Conservation (phyloP, 2,113 vertebrate genomes). For the Phalacrocorax carbo region DNA sequence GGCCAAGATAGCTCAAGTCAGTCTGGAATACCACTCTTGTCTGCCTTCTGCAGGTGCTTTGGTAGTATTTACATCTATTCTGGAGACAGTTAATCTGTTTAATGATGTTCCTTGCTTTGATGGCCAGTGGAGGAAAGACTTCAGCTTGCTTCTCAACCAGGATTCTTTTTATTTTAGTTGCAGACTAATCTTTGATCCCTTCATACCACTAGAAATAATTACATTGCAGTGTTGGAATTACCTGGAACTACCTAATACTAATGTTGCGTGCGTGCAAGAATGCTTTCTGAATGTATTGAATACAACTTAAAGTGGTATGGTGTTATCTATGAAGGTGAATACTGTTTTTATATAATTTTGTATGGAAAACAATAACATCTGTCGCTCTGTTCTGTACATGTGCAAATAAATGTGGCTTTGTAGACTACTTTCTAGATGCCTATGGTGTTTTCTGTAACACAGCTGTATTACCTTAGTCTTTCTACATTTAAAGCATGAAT, state of each 20-base stretch:
- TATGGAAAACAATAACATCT: slow-evolving; percentile 68
- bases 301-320: slow-evolving; percentile 49
- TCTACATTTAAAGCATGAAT: background rate
- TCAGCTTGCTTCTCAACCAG: slow-evolving; percentile 1
- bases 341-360: slow-evolving; percentile 78
- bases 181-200: slow-evolving; percentile 25
- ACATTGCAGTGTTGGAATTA: slow-evolving; percentile 64
- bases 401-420: slow-evolving; percentile 82
- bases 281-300: slow-evolving; percentile 73
- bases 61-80: slow-evolving; percentile 7
- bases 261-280: slow-evolving; percentile 67
- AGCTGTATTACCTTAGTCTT: background rate
- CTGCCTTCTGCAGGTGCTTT: slow-evolving; percentile 20
- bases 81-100: slow-evolving; percentile 15
- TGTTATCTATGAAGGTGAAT: slow-evolving; percentile 73
- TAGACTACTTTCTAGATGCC: slow-evolving; percentile 64
- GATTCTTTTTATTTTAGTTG: slow-evolving; percentile 21
- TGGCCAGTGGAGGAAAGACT: slow-evolving; percentile 14
- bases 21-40: background rate
- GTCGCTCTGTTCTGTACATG: slow-evolving; percentile 75
- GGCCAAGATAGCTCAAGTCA: background rate
- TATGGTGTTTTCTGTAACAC: slow-evolving; percentile 42
- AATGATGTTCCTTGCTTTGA: slow-evolving; percentile 14
- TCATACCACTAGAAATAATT: slow-evolving; percentile 53
- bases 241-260: slow-evolving; percentile 62